Conservation (phyloP, 2,113 vertebrate genomes). For the Plecturocebus donacophilus region DNA sequence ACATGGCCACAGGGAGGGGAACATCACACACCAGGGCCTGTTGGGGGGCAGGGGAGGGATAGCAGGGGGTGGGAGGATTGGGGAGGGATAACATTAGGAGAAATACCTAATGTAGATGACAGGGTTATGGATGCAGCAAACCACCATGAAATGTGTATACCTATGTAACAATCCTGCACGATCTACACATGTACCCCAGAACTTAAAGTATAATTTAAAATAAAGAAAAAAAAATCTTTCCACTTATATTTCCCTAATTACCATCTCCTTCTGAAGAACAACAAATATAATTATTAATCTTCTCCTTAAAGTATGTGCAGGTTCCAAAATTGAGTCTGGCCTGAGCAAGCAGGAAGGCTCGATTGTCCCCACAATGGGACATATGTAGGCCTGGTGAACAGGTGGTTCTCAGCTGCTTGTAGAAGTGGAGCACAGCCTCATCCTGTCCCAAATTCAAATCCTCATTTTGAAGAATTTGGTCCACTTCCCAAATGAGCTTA, state of each 20-base stretch:
- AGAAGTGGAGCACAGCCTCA: not conserved
- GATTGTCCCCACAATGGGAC: not conserved
- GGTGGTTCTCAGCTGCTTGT: not conserved
- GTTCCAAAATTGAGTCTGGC: not conserved
- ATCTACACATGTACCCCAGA: too few relatives aligned
- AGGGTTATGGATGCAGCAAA: too few relatives aligned
- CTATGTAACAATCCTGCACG: too few relatives aligned
- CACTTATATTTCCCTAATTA: not conserved
- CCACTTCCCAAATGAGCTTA: not conserved
- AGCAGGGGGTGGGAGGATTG: too few relatives aligned
- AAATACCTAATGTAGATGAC: too few relatives aligned
- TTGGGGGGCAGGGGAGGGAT: too few relatives aligned
- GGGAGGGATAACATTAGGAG: too few relatives aligned
- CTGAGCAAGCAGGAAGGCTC: too few relatives aligned
- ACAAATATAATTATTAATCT: not conserved
- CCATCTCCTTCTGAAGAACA: not conserved
- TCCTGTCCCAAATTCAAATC: not conserved
- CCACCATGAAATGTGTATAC: too few relatives aligned
- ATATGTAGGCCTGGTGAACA: not conserved
- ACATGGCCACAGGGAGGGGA: too few relatives aligned
- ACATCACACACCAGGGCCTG: too few relatives aligned
- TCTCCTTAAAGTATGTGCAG: not conserved
- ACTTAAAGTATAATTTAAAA: too few relatives aligned
- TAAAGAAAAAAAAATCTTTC: not conserved
- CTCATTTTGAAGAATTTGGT: not conserved